These are phyloP conservation scores for Odontamblyopus rebecca DNA, from an alignment of 2,797 vertebrate species.

Conservation along the genomic window DNA sequence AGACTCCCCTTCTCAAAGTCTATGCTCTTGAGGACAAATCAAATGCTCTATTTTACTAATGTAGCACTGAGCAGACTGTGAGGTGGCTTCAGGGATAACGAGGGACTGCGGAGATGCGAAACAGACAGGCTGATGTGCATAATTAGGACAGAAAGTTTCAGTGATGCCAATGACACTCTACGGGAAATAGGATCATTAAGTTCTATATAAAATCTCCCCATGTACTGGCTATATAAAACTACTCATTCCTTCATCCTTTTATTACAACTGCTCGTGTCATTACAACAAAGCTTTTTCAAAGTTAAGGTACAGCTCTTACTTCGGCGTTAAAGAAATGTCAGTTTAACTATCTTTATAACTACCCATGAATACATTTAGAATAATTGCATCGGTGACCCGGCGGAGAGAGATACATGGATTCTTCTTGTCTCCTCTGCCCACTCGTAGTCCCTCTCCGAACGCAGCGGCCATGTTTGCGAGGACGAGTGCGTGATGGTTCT, in stretches of 20 bases:
- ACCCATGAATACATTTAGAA: slow-evolving; percentile 56
- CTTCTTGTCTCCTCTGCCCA: slow-evolving; percentile 37
- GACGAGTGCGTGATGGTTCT: slow-evolving; percentile 36
- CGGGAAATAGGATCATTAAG: slow-evolving; percentile 81
- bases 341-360: slow-evolving; percentile 60
- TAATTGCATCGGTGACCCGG: slow-evolving; percentile 59
- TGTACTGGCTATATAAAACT: slow-evolving; percentile 60
- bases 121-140: slow-evolving; percentile 84
- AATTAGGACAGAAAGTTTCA: slow-evolving; percentile 84
- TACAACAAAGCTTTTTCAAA: slow-evolving; percentile 63
- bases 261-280: slow-evolving; percentile 70
- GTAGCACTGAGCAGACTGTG: slow-evolving; percentile 72
- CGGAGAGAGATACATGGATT: slow-evolving; percentile 36
- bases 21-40: slow-evolving; percentile 74
- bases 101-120: slow-evolving; percentile 76
- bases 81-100: slow-evolving; percentile 76
- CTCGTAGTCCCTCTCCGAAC: slow-evolving; percentile 25
- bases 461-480: slow-evolving; percentile 28
- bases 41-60: slow-evolving; percentile 81
- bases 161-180: slow-evolving; percentile 73
- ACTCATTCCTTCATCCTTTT: slow-evolving; percentile 64
- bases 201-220: slow-evolving; percentile 67
- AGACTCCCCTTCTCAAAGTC: slow-evolving; percentile 60
- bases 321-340: slow-evolving; percentile 71
- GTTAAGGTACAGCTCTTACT: slow-evolving; percentile 60